Conservation (phyloP, 2,888 invertebrate genomes). For the Eulithis testata region DNA sequence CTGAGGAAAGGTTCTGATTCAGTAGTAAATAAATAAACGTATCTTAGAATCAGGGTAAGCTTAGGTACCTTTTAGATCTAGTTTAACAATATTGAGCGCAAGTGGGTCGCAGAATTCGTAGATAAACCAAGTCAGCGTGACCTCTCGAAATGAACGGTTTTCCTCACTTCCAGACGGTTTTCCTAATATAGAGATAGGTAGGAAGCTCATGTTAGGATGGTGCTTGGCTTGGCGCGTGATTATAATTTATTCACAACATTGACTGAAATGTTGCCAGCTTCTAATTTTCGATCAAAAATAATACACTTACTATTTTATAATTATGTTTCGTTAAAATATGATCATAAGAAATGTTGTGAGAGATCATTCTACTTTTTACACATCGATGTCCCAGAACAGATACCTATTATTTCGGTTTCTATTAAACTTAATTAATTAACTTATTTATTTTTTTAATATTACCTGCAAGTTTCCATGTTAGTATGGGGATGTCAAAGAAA, state of each 20-base stretch:
- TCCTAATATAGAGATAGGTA: constrained; percentile 49
- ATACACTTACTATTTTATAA: too few relatives aligned
- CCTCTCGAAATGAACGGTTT: constrained; percentile 59
- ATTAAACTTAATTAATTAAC: too few relatives aligned
- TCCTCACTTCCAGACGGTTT: constrained; percentile 48
- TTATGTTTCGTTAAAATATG: too few relatives aligned
- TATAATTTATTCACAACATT: constrained; percentile 80
- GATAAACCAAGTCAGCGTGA: constrained; percentile 56
- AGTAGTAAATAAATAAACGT: background rate
- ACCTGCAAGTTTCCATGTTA: too few relatives aligned
- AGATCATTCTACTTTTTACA: too few relatives aligned
- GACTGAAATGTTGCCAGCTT: constrained; percentile 45
- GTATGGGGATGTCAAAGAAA: constrained; percentile 38
- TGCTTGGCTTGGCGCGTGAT: constrained; percentile 64
- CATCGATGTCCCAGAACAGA: too few relatives aligned
- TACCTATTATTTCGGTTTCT: too few relatives aligned
- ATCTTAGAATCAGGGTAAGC: background rate
- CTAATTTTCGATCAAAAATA: background rate
- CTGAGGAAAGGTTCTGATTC: too few relatives aligned
- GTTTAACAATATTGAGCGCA: constrained; percentile 74
- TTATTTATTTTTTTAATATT: too few relatives aligned
- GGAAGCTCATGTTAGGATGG: constrained; percentile 55
- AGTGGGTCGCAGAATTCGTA: constrained; percentile 61
- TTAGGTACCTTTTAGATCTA: constrained; percentile 61
- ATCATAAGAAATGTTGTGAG: too few relatives aligned